Percentiles rank a stretch among this genome's conserved stretches.
phyloP scores from a whole-genome alignment of 2,888 invertebrate genomes.

The Diarsia dahlii region DNA sequence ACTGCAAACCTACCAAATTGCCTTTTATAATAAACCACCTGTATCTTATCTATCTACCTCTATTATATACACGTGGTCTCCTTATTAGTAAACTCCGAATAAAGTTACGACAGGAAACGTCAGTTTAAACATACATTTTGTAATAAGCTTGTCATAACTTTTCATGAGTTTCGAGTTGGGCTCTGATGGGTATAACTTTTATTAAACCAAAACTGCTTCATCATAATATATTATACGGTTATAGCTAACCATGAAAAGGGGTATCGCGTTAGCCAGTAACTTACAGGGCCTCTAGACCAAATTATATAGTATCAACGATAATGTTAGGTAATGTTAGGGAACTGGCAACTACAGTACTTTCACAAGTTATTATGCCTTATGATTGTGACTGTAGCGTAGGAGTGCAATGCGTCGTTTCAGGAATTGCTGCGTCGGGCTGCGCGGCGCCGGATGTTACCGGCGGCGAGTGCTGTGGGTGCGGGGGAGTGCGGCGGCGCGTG shows the following conservation, averaged over 20 bases:
- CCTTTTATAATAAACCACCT: neutral
- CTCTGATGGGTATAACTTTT: slow-evolving; percentile 21
- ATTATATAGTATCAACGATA: too few species aligned
- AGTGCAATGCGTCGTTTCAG: too few species aligned
- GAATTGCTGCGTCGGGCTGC: too few species aligned
- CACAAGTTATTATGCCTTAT: too few species aligned
- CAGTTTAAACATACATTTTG: slow-evolving; percentile 23
- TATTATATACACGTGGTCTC: neutral
- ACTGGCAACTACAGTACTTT: too few species aligned
- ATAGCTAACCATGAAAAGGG: neutral
- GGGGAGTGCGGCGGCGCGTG: too few species aligned
- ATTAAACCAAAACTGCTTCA: slow-evolving; percentile 10
- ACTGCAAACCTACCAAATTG: too few species aligned
- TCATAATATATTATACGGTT: neutral
- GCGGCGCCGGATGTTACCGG: too few species aligned
- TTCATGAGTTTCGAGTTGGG: neutral
- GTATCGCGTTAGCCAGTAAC: neutral
- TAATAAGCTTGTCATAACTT: slow-evolving; percentile 36
- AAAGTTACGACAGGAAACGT: slow-evolving; percentile 37
- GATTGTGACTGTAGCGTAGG: too few species aligned
- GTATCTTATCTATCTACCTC: neutral
- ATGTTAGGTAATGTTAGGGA: too few species aligned
- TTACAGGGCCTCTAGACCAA: neutral
- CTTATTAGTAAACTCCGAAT: slow-evolving; percentile 8
- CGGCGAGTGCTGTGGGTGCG: too few species aligned